phyloP scores from a whole-genome alignment of 2,888 invertebrate genomes.

The Leptogaster cylindrica region DNA sequence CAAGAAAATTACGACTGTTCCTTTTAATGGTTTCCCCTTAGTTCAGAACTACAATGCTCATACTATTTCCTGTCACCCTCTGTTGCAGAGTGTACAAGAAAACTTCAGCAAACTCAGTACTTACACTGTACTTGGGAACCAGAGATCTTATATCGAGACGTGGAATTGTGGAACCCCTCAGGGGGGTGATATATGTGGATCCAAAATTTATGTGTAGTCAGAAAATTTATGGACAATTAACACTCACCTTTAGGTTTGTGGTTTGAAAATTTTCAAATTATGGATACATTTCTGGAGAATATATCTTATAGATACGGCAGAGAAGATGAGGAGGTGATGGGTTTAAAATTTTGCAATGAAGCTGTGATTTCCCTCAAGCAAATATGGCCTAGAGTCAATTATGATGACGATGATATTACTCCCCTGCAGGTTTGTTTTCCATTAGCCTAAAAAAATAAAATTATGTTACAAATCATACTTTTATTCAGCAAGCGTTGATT shows the following conservation, averaged over 20 bases:
- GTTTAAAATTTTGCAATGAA: constrained; percentile 94
- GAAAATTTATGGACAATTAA: constrained; percentile 80
- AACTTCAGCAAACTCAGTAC: constrained; percentile 80
- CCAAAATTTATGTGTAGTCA: constrained; percentile 68
- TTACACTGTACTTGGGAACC: constrained; percentile 79
- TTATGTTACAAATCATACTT: too few relatives aligned
- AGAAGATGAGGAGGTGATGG: constrained; percentile 96
- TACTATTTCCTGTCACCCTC: not conserved
- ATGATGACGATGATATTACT: constrained; percentile 66
- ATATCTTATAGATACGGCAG: constrained; percentile 74
- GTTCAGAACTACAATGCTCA: too few relatives aligned
- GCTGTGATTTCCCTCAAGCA: constrained; percentile 87
- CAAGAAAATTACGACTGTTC: not conserved
- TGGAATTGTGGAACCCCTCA: constrained; percentile 75
- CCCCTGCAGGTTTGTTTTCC: constrained; percentile 71
- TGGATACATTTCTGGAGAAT: too few relatives aligned
- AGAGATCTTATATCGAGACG: constrained; percentile 77
- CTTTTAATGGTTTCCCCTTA: too few relatives aligned
- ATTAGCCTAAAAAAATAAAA: not conserved
- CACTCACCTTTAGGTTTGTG: constrained; percentile 82
- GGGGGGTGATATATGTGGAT: constrained; percentile 89
- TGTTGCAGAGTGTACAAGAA: constrained; percentile 76
- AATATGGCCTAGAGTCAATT: constrained; percentile 70
- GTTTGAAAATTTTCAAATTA: too few relatives aligned
- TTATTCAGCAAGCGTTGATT: constrained; percentile 79